phyloP scores from a whole-genome alignment of 1,140 invertebrate species.

The Drosophila aff. region DNA sequence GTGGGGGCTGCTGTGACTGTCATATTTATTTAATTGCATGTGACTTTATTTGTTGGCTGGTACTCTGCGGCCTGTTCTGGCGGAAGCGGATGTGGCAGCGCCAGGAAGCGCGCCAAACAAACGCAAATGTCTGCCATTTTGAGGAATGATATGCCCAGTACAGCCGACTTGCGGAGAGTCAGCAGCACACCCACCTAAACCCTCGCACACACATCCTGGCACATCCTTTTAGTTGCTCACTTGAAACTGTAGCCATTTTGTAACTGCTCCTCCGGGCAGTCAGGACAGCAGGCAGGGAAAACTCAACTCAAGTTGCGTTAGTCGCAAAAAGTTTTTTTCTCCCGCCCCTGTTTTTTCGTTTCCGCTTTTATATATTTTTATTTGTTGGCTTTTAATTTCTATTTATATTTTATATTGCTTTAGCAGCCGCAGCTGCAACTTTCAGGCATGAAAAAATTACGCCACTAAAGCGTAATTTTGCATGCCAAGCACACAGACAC shows the following conservation, averaged over 20 bases:
- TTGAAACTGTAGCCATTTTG: conserved; percentile 62
- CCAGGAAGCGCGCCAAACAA: conserved; percentile 81
- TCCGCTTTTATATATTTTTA: conserved; percentile 66
- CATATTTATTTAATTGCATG: conserved; percentile 80
- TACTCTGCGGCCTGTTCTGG: conserved; percentile 48
- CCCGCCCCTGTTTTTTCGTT: conserved; percentile 8
- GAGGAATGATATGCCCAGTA: conserved; percentile 72
- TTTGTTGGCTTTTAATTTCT: conserved; percentile 82
- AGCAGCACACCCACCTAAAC: not conserved
- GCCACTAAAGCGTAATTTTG: conserved; percentile 80
- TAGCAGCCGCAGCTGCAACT: conserved; percentile 72
- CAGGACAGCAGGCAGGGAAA: conserved; percentile 34
- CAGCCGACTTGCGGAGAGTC: conserved; percentile 36
- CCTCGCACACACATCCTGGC: conserved; percentile 6
- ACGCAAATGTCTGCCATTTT: conserved; percentile 82
- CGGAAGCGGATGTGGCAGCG: conserved; percentile 81
- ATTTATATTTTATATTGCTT: conserved; percentile 81
- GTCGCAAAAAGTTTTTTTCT: conserved; percentile 50
- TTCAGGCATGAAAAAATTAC: conserved; percentile 69
- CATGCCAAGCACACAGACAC: conserved; percentile 62
- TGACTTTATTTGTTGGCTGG: conserved; percentile 65
- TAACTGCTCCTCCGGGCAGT: conserved; percentile 38
- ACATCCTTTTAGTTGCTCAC: conserved; percentile 48
- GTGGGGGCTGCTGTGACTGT: conserved; percentile 40
- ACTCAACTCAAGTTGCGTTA: conserved; percentile 68